Conservation (phyloP, 2,888 invertebrate species). For the Tholera decimalis region DNA sequence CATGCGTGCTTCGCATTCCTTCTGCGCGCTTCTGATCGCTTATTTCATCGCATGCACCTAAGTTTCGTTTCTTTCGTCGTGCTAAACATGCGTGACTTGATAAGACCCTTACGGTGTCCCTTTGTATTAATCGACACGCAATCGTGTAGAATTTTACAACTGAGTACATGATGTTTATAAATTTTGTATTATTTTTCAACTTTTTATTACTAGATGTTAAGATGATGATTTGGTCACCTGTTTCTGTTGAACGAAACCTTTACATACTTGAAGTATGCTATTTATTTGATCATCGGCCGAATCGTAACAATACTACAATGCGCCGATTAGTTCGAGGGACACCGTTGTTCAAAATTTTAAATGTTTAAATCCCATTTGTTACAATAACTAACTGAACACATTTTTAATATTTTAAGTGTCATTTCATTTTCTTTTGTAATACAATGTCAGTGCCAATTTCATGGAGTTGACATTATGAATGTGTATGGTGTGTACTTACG, state of each 20-base stretch:
- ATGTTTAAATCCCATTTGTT: conserved; percentile 27
- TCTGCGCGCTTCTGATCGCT: neutral
- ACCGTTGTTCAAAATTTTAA: too few species aligned
- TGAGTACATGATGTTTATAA: neutral
- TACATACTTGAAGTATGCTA: neutral
- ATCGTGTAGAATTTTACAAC: conserved; percentile 2
- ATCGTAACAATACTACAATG: neutral
- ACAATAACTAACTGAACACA: conserved; percentile 18
- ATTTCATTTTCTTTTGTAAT: conserved; percentile 21
- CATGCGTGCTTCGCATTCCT: conserved; percentile 38
- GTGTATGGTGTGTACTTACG: conserved; percentile 74
- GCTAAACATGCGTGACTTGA: conserved; percentile 49
- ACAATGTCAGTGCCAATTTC: conserved; percentile 26
- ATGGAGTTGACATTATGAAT: conserved; percentile 49
- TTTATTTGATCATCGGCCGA: neutral
- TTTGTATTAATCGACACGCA: conserved; percentile 32
- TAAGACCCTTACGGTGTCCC: conserved; percentile 33
- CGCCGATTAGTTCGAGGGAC: conserved; percentile 43
- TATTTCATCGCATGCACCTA: conserved; percentile 15
- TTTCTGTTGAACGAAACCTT: too few species aligned
- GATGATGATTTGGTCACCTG: neutral
- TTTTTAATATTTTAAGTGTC: conserved; percentile 12
- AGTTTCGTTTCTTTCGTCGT: conserved; percentile 2
- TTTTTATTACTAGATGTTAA: neutral
- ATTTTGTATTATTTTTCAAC: neutral